These are phyloP conservation scores for Chionodraco myersi DNA, from an alignment of 2,113 vertebrate species.

Conservation along the genomic window DNA sequence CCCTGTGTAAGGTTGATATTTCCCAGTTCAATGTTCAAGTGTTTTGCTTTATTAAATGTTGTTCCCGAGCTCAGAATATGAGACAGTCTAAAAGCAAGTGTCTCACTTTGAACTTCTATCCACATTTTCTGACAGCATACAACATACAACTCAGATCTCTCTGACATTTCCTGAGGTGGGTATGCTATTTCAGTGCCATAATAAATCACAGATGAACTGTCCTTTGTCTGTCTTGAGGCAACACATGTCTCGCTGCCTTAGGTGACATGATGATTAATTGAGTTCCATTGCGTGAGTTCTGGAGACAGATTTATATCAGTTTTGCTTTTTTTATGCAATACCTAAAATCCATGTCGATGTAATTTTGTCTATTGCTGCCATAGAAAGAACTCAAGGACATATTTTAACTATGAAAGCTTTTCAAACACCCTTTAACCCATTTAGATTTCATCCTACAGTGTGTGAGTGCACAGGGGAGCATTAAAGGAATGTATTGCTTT, in stretches of 20 bases:
- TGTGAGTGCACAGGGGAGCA: background rate
- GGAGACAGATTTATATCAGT: conserved; percentile 7
- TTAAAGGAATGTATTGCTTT: background rate
- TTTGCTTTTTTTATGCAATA: background rate
- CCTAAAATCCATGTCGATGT: background rate
- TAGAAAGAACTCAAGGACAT: conserved; percentile 15
- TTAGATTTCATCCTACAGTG: background rate
- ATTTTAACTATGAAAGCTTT: conserved; percentile 14
- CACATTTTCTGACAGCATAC: background rate
- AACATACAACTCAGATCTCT: background rate
- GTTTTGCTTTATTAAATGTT: background rate
- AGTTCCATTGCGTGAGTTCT: background rate
- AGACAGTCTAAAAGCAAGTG: background rate
- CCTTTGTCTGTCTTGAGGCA: background rate
- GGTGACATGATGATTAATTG: background rate
- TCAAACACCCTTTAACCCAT: conserved; percentile 1
- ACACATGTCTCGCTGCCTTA: conserved; percentile 3
- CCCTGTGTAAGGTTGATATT: background rate
- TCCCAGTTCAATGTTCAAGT: background rate
- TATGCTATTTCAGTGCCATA: background rate
- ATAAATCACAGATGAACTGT: background rate
- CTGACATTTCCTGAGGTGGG: background rate
- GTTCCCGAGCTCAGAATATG: background rate
- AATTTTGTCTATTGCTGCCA: background rate
- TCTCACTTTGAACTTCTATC: conserved; percentile 2